A percentile compares a stretch with the other conserved stretches of the same genome.
phyloP scores from a whole-genome alignment of 2,888 invertebrate genomes.

The Thelaira solivaga region DNA sequence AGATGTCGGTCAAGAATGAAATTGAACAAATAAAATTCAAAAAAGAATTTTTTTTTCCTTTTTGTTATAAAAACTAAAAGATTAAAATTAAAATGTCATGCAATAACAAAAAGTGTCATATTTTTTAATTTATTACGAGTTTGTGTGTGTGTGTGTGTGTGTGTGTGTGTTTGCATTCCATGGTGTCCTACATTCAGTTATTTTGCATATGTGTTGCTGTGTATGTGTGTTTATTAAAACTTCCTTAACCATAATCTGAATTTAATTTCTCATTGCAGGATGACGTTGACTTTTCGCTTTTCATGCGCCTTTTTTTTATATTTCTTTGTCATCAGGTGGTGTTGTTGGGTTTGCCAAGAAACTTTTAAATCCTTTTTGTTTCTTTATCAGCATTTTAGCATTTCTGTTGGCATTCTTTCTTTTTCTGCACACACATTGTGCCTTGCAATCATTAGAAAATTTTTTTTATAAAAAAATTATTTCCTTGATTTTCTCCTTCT shows the following conservation, averaged over 20 bases:
- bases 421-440: neutral
- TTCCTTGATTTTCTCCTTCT: neutral
- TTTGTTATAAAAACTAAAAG: constrained; percentile 1
- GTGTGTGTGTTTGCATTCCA: neutral
- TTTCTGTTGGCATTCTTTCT: neutral
- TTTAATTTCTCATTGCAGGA: constrained; percentile 32
- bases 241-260: constrained; percentile 31
- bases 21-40: neutral
- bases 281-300: constrained; percentile 29
- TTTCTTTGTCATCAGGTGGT: constrained; percentile 36
- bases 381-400: constrained; percentile 28
- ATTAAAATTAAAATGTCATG: constrained; percentile 43
- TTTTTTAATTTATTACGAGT: neutral
- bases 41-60: neutral
- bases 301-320: constrained; percentile 5
- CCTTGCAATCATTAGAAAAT: constrained; percentile 11
- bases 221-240: neutral
- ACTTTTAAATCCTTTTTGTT: constrained; percentile 34
- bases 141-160: neutral
- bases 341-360: constrained; percentile 42
- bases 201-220: neutral
- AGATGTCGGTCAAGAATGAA: neutral
- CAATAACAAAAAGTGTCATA: constrained; percentile 1
- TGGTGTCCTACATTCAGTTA: constrained; percentile 22
- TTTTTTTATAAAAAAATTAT: neutral